phyloP scores from a whole-genome alignment of 2,888 invertebrate species.

The Lochmaea capreae region DNA sequence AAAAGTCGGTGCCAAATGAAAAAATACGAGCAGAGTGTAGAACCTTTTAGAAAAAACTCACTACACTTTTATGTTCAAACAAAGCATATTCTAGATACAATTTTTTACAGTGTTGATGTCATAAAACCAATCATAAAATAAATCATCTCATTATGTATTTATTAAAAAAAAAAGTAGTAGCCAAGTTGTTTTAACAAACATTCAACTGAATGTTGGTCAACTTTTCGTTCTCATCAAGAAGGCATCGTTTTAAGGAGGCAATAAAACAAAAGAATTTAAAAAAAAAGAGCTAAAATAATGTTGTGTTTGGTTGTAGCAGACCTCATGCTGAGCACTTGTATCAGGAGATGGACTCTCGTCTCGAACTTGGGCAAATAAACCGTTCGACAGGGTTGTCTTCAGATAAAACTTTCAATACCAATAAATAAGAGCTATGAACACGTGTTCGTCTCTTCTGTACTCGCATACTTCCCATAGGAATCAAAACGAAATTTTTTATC shows the following conservation, averaged over 20 bases:
- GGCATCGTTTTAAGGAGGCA: slow-evolving; percentile 46
- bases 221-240: slow-evolving; percentile 50
- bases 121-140: not conserved
- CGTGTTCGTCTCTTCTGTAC: too few relatives aligned
- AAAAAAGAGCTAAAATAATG: slow-evolving; percentile 49
- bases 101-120: not conserved
- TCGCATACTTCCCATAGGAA: too few relatives aligned
- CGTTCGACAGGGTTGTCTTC: slow-evolving; percentile 30
- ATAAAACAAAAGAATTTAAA: slow-evolving; percentile 53
- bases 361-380: slow-evolving; percentile 34
- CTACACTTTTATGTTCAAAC: too few relatives aligned
- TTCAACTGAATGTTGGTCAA: slow-evolving; percentile 31
- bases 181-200: slow-evolving; percentile 19
- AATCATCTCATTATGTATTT: not conserved
- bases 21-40: too few relatives aligned
- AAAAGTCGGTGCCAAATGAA: too few relatives aligned
- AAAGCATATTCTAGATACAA: too few relatives aligned
- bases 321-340: slow-evolving; percentile 49
- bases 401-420: not conserved
- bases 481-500: too few relatives aligned
- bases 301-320: slow-evolving; percentile 51
- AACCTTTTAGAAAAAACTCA: too few relatives aligned
- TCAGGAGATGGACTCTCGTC: slow-evolving; percentile 47
- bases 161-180: slow-evolving; percentile 10
- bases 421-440: too few relatives aligned